Conservation (phyloP, 2,888 invertebrate genomes). For the Cybosia mesomella region DNA sequence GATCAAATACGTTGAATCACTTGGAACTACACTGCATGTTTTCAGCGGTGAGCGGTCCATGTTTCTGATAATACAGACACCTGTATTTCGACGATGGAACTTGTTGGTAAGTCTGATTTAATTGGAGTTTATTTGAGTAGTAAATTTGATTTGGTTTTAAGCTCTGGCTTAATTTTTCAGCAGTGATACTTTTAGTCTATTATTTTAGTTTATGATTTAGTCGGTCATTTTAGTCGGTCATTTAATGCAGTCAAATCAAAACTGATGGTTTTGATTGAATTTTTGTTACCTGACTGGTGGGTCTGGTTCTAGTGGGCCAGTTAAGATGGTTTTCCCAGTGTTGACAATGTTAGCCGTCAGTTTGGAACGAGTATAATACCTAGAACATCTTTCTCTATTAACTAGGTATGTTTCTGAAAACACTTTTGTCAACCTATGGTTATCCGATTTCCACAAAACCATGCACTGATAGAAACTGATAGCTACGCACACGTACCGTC, state of each 20-base stretch:
- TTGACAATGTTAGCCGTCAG: too few relatives aligned
- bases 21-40: conserved; percentile 19
- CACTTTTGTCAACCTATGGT: too few relatives aligned
- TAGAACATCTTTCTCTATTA: too few relatives aligned
- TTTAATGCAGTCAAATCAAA: too few relatives aligned
- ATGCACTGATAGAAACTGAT: too few relatives aligned
- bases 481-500: too few relatives aligned
- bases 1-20: background rate
- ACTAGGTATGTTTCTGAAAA: too few relatives aligned
- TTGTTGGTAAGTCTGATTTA: conserved; percentile 29
- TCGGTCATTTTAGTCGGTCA: background rate
- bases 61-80: conserved; percentile 27
- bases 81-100: conserved; percentile 35
- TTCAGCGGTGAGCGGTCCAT: conserved; percentile 28
- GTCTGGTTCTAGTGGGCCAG: too few relatives aligned
- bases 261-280: background rate
- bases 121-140: conserved; percentile 9
- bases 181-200: background rate
- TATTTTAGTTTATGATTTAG: background rate
- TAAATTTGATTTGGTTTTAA: background rate
- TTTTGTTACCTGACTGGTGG: too few relatives aligned
- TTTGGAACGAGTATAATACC: too few relatives aligned
- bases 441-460: too few relatives aligned
- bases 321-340: too few relatives aligned
- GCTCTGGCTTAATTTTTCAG: background rate